Evolutionary conservation across 2,113 vertebrate species (phyloP), one percentile per base, ranked within the genome.

Genomic region (Callopanchax toddi): DNA sequence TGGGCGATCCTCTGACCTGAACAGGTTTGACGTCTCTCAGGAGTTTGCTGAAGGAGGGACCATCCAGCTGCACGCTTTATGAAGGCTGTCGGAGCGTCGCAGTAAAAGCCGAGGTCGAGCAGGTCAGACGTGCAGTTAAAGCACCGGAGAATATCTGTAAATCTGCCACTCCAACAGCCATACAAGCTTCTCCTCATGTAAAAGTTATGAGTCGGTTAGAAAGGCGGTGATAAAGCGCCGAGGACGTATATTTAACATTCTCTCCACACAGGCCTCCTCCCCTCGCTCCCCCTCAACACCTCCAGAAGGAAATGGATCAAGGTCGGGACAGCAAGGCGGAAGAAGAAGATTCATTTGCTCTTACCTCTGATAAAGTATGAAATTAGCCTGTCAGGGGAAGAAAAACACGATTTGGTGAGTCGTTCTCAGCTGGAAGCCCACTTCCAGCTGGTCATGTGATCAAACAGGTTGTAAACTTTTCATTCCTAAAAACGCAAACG

Each of bases 291-390:
- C 78, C 77, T 71, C 56, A 49, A 63, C 55, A 65, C 58, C 49
- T 67, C 67, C 57, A 45, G 44, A 67, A 73, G 44, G 52, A 83
- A 82, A 70, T 69, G 43, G 70, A 87, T 70, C 61, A 89, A 89
- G 84, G 83, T 86, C 77, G 78, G 62, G 70, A 81, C 66, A 70
- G 70, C 67, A 46, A 48, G 63, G 65, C 43, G 71, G 62, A 62
- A 79, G 71, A 17, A 85, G 78, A 82, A 89, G 81, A 88, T 90
- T 66, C 78, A 89, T 87, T 77, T 79, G 75, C 71, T 90, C 89
- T 89, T 89, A 91, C 90, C 88, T 85, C 75, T 60, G 81, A 89
- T 69, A 79, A 83, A 87, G 89, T 78, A 87, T 79, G 86, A 87
- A 87, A 89, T 88, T 89, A 91, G 83, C 84, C 87, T 91, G 83